These are phyloP conservation scores for Oophaga sylvatica DNA, from an alignment of 2,797 vertebrate genomes.

Conservation along the genomic window DNA sequence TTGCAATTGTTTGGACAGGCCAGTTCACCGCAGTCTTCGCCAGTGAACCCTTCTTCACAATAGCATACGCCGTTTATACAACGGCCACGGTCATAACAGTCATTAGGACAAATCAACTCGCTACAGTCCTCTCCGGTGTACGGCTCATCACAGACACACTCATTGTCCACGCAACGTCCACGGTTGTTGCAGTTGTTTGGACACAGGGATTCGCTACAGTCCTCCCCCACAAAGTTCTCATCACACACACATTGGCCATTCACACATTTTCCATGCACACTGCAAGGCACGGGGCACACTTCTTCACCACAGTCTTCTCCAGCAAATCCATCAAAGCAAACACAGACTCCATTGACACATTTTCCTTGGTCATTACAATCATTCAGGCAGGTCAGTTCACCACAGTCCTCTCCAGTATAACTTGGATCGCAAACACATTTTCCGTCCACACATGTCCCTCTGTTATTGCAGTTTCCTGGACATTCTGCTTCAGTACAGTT, in stretches of 20 bases:
- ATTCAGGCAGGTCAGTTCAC: slow-evolving; percentile 82
- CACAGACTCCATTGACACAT: slow-evolving; percentile 85
- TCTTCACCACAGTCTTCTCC: slow-evolving; percentile 87
- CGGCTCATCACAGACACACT: slow-evolving; percentile 88
- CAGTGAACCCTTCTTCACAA: slow-evolving; percentile 87
- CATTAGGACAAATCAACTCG: slow-evolving; percentile 92
- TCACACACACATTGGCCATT: slow-evolving; percentile 86
- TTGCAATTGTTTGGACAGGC: slow-evolving; percentile 86
- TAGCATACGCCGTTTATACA: slow-evolving; percentile 92
- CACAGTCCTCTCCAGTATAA: slow-evolving; percentile 87
- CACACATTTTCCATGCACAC: slow-evolving; percentile 83
- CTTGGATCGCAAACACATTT: slow-evolving; percentile 85
- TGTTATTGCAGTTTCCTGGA: slow-evolving; percentile 68
- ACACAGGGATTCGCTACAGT: slow-evolving; percentile 87
- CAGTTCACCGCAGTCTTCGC: slow-evolving; percentile 87
- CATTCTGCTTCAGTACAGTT: slow-evolving; percentile 76
- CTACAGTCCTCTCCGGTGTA: slow-evolving; percentile 93
- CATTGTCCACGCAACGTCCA: slow-evolving; percentile 87
- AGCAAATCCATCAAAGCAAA: slow-evolving; percentile 89
- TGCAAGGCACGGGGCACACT: slow-evolving; percentile 84
- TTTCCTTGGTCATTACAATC: slow-evolving; percentile 97
- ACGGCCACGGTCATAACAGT: slow-evolving; percentile 92
- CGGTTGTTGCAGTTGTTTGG: slow-evolving; percentile 87
- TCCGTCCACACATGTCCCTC: slow-evolving; percentile 72
- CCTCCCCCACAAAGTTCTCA: slow-evolving; percentile 83